Evolutionary conservation across 1,140 invertebrate genomes (phyloP).

Genomic region (Halesus radiatus): DNA sequence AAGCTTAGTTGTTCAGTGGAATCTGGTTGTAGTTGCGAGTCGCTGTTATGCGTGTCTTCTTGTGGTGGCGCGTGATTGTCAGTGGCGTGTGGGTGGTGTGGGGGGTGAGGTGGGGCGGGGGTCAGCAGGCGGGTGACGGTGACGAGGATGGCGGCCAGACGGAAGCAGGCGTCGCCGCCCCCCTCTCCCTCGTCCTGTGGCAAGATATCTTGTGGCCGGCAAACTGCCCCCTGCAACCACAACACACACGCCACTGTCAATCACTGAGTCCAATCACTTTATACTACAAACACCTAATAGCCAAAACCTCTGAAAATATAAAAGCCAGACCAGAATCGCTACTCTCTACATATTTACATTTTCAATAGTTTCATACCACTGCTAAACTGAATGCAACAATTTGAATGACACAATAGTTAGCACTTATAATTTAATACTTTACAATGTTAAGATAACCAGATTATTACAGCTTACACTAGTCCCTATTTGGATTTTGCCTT

Average conservation of each 20-base stretch:
- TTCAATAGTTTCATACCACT: not conserved
- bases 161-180: constrained; percentile 61
- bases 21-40: not conserved
- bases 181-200: constrained; percentile 64
- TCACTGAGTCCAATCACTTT: constrained; percentile 64
- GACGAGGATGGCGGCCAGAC: constrained; percentile 64
- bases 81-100: constrained; percentile 60
- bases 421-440: no score
- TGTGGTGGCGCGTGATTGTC: constrained; percentile 51
- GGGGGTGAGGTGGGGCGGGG: constrained; percentile 64
- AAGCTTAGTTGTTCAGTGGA: no score
- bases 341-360: constrained; percentile 17
- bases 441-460: no score
- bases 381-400: no score
- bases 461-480: no score
- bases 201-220: constrained; percentile 80
- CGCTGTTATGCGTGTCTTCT: constrained; percentile 10
- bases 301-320: constrained; percentile 53
- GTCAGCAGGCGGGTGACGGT: constrained; percentile 71
- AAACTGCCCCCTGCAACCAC: constrained; percentile 83
- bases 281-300: constrained; percentile 45
- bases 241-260: constrained; percentile 74
- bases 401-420: no score
- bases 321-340: constrained; percentile 38
- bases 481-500: no score